These are phyloP conservation scores for Montipora cactus DNA, from an alignment of 64 coral and sea anemone species.

Conservation along the genomic window DNA sequence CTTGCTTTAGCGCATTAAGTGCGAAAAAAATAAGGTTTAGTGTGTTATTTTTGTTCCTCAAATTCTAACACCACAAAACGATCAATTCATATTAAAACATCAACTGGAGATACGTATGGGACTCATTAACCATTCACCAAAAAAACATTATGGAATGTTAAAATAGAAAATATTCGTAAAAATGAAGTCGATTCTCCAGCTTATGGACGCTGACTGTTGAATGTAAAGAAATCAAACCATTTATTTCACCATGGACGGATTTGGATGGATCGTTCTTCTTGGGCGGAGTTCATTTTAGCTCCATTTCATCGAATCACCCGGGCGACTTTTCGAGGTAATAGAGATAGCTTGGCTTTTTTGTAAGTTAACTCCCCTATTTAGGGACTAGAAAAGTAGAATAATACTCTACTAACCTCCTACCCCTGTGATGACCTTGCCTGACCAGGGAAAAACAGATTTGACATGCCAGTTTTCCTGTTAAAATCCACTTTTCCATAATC, in stretches of 20 bases:
- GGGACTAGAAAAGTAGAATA: slow-evolving; percentile 29
- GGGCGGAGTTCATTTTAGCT: slow-evolving; percentile 56
- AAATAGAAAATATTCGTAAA: not conserved
- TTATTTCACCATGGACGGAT: not conserved
- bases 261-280: not conserved
- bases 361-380: slow-evolving; percentile 58
- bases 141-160: slow-evolving; percentile 43
- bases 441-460: slow-evolving; percentile 32
- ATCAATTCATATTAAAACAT: slow-evolving; percentile 57
- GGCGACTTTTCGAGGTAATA: slow-evolving; percentile 51
- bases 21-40: not conserved
- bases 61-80: slow-evolving; percentile 37
- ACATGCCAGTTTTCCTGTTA: slow-evolving; percentile 26
- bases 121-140: slow-evolving; percentile 55
- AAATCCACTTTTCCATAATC: not conserved
- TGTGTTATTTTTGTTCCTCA: slow-evolving; percentile 6
- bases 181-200: not conserved
- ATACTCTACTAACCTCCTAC: slow-evolving; percentile 46
- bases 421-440: slow-evolving; percentile 25
- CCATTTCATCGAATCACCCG: slow-evolving; percentile 46
- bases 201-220: not conserved
- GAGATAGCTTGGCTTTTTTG: slow-evolving; percentile 30
- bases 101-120: slow-evolving; percentile 13
- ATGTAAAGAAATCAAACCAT: not conserved
- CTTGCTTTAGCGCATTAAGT: not conserved